These are phyloP conservation scores for Falco naumanni DNA, from an alignment of 2,797 vertebrate genomes.

Conservation along the genomic window DNA sequence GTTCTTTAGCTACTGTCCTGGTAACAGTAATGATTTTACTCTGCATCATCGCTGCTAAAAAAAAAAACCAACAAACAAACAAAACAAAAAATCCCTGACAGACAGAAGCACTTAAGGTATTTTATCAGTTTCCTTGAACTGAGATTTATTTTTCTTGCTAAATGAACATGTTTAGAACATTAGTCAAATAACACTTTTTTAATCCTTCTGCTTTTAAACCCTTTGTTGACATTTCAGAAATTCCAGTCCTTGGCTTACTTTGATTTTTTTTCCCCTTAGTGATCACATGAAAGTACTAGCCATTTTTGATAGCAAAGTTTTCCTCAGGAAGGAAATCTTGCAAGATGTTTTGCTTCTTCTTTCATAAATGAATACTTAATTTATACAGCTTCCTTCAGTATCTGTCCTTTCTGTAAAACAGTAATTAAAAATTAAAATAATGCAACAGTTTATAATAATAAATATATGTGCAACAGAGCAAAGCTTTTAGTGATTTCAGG, in stretches of 20 bases:
- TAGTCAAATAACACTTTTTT: background rate
- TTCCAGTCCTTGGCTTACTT: background rate
- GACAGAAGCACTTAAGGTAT: background rate
- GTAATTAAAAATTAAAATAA: background rate
- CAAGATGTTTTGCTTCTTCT: background rate
- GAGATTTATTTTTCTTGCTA: background rate
- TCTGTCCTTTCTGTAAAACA: background rate
- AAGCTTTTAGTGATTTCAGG: background rate
- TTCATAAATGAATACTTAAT: background rate
- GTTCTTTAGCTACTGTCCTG: background rate
- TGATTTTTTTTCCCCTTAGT: background rate
- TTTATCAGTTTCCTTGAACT: background rate
- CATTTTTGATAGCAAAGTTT: background rate
- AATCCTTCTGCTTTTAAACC: background rate
- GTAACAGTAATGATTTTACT: background rate
- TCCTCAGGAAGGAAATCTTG: background rate
- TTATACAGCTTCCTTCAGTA: background rate
- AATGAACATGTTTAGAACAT: background rate
- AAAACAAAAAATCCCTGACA: accelerated
- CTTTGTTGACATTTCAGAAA: background rate
- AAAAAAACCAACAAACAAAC: background rate
- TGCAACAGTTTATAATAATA: background rate
- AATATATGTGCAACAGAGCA: background rate
- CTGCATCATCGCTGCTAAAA: background rate
- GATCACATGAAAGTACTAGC: background rate